phyloP scores from a whole-genome alignment of 1,140 invertebrate genomes.

The Notospermus geniculatus region DNA sequence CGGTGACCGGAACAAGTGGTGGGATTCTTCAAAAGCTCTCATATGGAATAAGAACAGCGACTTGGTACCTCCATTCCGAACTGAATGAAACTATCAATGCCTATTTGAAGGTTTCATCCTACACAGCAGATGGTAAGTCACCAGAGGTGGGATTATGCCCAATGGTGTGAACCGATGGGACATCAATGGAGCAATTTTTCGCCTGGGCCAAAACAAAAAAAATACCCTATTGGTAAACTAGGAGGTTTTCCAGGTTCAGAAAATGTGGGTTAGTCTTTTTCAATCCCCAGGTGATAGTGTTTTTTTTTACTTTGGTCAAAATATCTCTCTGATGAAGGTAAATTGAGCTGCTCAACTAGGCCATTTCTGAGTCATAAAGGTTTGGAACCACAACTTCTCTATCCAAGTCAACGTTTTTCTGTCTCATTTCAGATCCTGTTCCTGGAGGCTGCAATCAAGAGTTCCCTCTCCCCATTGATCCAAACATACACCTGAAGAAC shows the following conservation, averaged over 20 bases:
- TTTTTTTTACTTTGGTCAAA: too few species aligned
- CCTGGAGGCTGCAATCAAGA: constrained; percentile 78
- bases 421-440: constrained; percentile 66
- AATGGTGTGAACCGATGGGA: constrained; percentile 16
- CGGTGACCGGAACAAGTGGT: constrained; percentile 53
- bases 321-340: too few species aligned
- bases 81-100: not conserved
- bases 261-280: too few species aligned
- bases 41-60: not conserved
- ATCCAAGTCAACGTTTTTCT: too few species aligned
- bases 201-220: too few species aligned
- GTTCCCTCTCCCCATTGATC: constrained; percentile 64
- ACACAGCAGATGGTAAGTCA: constrained; percentile 7
- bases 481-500: constrained; percentile 62
- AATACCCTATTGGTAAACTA: too few species aligned
- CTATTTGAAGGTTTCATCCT: not conserved
- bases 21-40: constrained; percentile 2
- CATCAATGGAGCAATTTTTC: too few species aligned
- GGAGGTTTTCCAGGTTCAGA: too few species aligned
- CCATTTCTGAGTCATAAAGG: too few species aligned
- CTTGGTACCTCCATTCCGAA: constrained; percentile 13
- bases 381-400: too few species aligned
- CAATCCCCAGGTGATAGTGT: too few species aligned
- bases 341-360: too few species aligned
- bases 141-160: not conserved